phyloP scores from a whole-genome alignment of 2,797 vertebrate species.

The Spondyliosoma cantharus region DNA sequence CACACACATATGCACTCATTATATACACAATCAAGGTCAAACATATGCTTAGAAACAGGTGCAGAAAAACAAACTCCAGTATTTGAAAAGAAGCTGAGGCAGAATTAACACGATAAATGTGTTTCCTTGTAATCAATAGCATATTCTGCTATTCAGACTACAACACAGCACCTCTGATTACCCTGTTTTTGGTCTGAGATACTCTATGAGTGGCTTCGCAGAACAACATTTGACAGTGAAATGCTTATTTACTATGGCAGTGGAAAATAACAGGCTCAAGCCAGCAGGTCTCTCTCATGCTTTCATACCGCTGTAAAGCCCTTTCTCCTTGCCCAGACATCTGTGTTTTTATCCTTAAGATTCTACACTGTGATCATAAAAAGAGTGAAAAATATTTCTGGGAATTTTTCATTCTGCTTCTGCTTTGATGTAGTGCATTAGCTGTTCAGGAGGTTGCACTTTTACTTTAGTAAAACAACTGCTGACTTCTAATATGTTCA shows the following conservation, averaged over 20 bases:
- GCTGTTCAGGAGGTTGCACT: conserved; percentile 6
- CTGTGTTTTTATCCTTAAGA: conserved; percentile 51
- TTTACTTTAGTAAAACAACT: conserved; percentile 38
- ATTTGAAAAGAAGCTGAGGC: conserved; percentile 63
- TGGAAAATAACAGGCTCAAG: conserved; percentile 69
- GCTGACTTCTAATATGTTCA: conserved; percentile 5
- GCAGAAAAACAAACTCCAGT: conserved; percentile 44
- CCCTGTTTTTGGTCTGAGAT: conserved; percentile 6
- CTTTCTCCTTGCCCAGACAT: conserved; percentile 43
- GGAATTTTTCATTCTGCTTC: conserved; percentile 10
- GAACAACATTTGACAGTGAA: conserved; percentile 47
- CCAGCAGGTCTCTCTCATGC: conserved; percentile 55
- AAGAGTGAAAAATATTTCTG: conserved; percentile 24
- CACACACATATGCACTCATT: conserved; percentile 36
- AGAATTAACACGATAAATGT: conserved; percentile 50
- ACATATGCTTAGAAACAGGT: conserved; percentile 32
- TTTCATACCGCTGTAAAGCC: conserved; percentile 48
- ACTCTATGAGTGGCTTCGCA: conserved; percentile 20
- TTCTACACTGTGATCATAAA: conserved; percentile 35
- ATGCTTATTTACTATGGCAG: conserved; percentile 62
- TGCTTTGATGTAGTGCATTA: conserved; percentile 1
- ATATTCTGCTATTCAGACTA: conserved; percentile 24
- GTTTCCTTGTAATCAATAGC: conserved; percentile 46
- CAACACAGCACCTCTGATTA: not conserved
- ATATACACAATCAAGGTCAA: conserved; percentile 68